Conservation (phyloP, 2,888 invertebrate species). For the Trachelus troglodyta region DNA sequence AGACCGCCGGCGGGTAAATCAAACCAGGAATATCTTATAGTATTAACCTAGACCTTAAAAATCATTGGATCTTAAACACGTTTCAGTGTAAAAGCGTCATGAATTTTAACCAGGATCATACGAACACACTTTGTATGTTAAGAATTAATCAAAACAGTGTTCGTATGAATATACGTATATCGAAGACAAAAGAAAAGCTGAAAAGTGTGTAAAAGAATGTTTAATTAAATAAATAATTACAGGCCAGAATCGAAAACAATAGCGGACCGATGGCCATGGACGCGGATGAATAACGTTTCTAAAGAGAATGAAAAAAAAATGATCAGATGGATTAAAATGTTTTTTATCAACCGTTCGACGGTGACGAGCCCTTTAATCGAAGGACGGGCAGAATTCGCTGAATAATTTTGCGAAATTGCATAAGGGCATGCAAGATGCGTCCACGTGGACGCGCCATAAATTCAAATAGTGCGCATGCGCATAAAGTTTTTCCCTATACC, state of each 20-base stretch:
- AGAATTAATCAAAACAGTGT: background rate
- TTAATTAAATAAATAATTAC: background rate
- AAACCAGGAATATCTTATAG: background rate
- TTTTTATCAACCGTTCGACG: background rate
- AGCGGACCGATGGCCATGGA: background rate
- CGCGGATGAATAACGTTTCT: background rate
- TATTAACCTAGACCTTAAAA: background rate
- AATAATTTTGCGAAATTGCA: background rate
- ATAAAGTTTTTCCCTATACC: background rate
- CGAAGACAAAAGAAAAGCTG: background rate
- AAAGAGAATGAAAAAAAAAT: background rate
- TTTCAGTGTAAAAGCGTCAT: background rate
- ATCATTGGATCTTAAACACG: background rate
- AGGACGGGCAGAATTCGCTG: background rate
- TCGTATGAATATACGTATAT: background rate
- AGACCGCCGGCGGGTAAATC: background rate
- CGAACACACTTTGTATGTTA: background rate
- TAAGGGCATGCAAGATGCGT: background rate
- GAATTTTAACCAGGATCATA: background rate
- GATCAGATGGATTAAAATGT: background rate
- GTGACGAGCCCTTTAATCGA: background rate
- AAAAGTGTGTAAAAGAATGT: background rate
- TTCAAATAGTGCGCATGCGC: background rate
- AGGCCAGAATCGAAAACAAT: background rate
- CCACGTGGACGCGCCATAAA: background rate